Evolutionary conservation across 2,797 vertebrate genomes (phyloP).

Genomic region (Platyrinchus mystaceus): DNA sequence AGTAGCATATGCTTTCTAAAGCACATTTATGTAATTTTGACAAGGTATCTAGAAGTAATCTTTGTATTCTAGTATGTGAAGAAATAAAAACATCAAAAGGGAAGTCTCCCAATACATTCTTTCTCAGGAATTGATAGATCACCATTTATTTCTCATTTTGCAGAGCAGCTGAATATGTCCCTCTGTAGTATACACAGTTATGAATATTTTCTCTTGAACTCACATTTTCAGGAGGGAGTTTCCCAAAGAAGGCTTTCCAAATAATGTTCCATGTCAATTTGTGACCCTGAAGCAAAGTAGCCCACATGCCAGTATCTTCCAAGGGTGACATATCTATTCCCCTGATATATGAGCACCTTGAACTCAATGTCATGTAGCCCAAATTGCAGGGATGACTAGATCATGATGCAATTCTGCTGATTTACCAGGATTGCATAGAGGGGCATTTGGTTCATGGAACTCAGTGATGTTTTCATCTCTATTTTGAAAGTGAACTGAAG

Average conservation of each 20-base stretch:
- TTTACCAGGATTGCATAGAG: not conserved
- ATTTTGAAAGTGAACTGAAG: not conserved
- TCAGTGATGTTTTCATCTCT: not conserved
- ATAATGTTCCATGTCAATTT: not conserved
- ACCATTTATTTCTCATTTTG: not conserved
- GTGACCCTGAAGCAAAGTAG: slow-evolving; percentile 21
- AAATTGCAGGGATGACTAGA: slow-evolving; percentile 2
- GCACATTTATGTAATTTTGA: not conserved
- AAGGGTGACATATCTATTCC: slow-evolving; percentile 24
- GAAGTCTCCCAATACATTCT: not conserved
- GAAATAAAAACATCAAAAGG: not conserved
- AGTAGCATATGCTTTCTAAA: not conserved
- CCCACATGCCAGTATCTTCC: slow-evolving; percentile 4
- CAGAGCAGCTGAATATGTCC: not conserved
- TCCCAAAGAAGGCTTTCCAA: slow-evolving; percentile 22
- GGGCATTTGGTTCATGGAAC: not conserved
- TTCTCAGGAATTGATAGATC: not conserved
- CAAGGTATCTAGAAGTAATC: not conserved
- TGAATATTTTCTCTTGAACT: not conserved
- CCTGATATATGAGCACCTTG: slow-evolving; percentile 51
- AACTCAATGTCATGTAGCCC: slow-evolving; percentile 29
- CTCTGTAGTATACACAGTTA: not conserved
- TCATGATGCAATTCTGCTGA: slow-evolving; percentile 40
- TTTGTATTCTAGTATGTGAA: not conserved
- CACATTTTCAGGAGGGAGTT: not conserved